Conservation (phyloP, 1,140 invertebrate species). For the Goniozus legneri region DNA sequence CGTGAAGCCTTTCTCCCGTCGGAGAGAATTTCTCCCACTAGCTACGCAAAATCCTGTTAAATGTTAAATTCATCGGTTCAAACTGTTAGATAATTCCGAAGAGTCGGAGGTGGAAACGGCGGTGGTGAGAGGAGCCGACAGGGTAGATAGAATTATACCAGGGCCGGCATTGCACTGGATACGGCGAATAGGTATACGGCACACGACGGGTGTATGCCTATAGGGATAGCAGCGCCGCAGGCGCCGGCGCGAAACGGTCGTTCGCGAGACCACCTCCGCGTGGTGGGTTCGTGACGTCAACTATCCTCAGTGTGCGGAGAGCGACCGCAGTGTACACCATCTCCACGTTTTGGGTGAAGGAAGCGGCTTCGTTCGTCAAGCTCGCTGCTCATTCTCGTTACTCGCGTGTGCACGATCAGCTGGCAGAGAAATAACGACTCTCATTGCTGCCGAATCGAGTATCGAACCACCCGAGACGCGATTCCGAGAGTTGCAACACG, state of each 20-base stretch:
- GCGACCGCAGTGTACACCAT: slow-evolving; percentile 51
- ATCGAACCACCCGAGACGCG: no score
- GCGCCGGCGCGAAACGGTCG: slow-evolving; percentile 41
- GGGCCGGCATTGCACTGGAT: no score
- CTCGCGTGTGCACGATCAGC: background rate
- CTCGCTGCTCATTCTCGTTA: background rate
- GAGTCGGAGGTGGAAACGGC: background rate
- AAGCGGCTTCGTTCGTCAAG: slow-evolving; percentile 22
- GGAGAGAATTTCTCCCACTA: no score
- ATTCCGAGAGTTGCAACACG: no score
- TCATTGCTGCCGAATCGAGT: no score
- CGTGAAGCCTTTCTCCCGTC: no score
- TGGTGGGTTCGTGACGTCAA: slow-evolving; percentile 52
- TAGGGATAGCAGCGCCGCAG: slow-evolving; percentile 32
- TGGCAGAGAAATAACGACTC: background rate
- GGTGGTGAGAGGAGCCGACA: background rate
- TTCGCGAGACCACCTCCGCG: slow-evolving; percentile 48
- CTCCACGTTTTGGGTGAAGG: slow-evolving; percentile 39
- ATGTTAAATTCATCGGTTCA: no score
- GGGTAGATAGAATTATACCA: slow-evolving; percentile 2
- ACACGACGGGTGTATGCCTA: slow-evolving; percentile 18
- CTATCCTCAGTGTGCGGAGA: slow-evolving; percentile 51
- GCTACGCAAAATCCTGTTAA: no score
- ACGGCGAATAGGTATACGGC: slow-evolving; percentile 21
- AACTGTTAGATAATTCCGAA: no score